Base-by-base conservation (phyloP, 1,140 invertebrate species). In the Zaprionus vittiger region DNA sequence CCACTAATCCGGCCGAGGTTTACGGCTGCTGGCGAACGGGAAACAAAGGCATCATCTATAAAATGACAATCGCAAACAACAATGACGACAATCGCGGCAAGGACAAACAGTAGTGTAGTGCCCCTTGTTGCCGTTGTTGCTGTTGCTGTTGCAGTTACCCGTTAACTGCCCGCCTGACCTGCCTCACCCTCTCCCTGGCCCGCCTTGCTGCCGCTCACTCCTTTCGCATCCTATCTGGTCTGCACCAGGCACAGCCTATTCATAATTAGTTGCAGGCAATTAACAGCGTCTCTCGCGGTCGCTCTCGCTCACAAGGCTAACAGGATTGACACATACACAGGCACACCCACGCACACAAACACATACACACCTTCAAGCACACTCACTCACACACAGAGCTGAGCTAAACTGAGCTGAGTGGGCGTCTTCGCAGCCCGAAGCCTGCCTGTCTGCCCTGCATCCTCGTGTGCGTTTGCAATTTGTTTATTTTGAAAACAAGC, bases 41-140 rank as follows among this genome's bases (percentile, higher is more conserved):
- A 44, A 80, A 89, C 84, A 89, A 89, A 79, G 81, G 85, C 85
- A 90, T 90, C 85, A 89, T 89, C 85, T 85, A 90, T 89, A 89
- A 89, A 89, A 89, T 89, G 85, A 89, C 85, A 89, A 89, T 90
- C 77, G 85, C 85, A 89, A 89, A 89, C 85, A 89, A 89, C 85
- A 89, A 89, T 89, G 85, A 89, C 85, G 85, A 89, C 84, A 89
- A 89, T 89, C 81, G 84, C 67, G 79, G 66, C 84, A 89, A 90
- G 84, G 84, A 77, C 84, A 90, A 90, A 89, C 84, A 89, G 84
- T 89, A 89, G 84, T 89, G 65, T 77, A 26, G 24, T 34, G 41
- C 47, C 26, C 20, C 61, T n/a, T 37, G 24, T 20, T 28, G 26
- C 26, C 14, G 34, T 17, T 12, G 14, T 17, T 52, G 11, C 34